Evolutionary conservation across 2,888 invertebrate genomes (phyloP).

Genomic region (Coremacera marginata): DNA sequence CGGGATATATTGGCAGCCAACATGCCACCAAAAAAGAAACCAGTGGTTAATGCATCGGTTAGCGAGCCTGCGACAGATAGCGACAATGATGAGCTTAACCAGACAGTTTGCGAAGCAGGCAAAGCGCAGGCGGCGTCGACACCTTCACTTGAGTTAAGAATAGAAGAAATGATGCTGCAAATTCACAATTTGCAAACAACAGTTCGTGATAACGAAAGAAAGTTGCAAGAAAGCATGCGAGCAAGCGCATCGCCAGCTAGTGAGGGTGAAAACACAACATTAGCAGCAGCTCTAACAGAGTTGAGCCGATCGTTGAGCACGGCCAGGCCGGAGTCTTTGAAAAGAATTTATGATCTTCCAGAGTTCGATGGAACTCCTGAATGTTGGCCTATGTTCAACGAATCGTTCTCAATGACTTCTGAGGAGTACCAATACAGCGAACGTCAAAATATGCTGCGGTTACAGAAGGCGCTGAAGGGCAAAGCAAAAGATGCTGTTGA

Average conservation of each 20-base stretch:
- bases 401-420: conserved; percentile 23
- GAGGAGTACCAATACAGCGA: conserved; percentile 24
- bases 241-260: background rate
- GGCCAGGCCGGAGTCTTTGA: background rate
- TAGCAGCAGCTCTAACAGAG: background rate
- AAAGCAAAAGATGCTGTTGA: conserved; percentile 22
- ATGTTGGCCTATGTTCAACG: background rate
- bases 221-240: no score
- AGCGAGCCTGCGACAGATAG: background rate
- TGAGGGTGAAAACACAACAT: background rate
- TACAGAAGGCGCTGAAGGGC: no score
- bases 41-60: background rate
- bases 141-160: background rate
- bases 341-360: background rate
- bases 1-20: background rate
- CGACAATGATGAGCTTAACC: background rate
- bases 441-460: background rate
- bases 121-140: background rate
- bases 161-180: background rate
- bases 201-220: background rate
- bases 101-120: background rate
- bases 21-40: background rate
- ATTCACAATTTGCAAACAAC: background rate
- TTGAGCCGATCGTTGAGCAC: background rate
- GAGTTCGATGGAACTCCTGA: conserved; percentile 2